Evolutionary conservation across 2,113 vertebrate species (phyloP), one percentile per base, ranked within the genome.

Genomic region (Cromileptes altivelis): DNA sequence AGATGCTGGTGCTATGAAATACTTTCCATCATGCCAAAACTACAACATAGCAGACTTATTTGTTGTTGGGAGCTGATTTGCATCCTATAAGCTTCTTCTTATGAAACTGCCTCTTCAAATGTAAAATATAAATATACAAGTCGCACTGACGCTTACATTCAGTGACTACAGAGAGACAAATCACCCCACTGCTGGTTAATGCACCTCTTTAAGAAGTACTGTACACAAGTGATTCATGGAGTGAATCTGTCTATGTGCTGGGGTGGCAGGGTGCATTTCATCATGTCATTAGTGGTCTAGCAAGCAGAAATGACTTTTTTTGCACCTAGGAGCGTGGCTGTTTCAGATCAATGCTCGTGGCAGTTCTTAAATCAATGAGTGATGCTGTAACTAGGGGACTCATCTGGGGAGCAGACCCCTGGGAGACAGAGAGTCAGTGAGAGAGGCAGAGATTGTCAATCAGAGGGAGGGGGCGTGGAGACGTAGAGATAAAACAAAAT

Each of bases 281-380:
- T 89, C 88, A 72, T 65, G 84, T 89, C 91, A 93, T 95, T 94
- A 95, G 91, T 73, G 75, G 83, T 75, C 72, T 70, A 73, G 84
- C 74, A 64, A 87, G 90, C 88, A 92, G 89, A 91, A 94, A 93
- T 88, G 81, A 91, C 88, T 92, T 90, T 88, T 86, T 76, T 76
- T 84, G 80, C 92, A 92, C 90, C 86, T 88, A 85, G 80, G 85
- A 93, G 91, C 90, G 89, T 78, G 71, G 82, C 78, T 71, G 89
- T 86, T 91, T 93, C 86, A 93, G 94, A 94, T 95, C 95, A 93
- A 92, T 93, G 93, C 89, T 78, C 64, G 78, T 91, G 91, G 92
- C 92, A 88, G 81, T 85, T 80, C 89, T 89, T 92, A 90, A 94
- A 94, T 95, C 94, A 92, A 94, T 95, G 92, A 92, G 85, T 84